Percentiles rank a stretch among this genome's conserved stretches.
These are phyloP conservation scores for Tethea ocularis DNA, from an alignment of 2,888 invertebrate species.

Conservation along the genomic window DNA sequence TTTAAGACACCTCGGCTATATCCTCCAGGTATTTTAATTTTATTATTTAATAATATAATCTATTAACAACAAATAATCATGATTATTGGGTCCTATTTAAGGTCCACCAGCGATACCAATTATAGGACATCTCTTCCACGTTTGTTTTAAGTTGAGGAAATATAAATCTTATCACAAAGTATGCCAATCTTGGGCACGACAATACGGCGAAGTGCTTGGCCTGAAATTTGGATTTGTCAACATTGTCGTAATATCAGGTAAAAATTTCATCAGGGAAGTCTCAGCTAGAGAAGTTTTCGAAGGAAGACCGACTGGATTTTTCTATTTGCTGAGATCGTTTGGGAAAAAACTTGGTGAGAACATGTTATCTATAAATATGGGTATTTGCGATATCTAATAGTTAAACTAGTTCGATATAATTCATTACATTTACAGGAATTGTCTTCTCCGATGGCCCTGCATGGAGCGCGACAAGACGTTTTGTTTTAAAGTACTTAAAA, in stretches of 20 bases:
- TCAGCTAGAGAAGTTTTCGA: conserved; percentile 86
- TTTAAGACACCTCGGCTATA: conserved; percentile 31
- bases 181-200: conserved; percentile 82
- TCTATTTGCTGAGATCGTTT: conserved; percentile 87
- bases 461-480: conserved; percentile 86
- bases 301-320: conserved; percentile 89
- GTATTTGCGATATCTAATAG: not conserved
- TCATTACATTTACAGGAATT: conserved; percentile 78
- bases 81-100: conserved; percentile 39
- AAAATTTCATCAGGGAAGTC: conserved; percentile 85
- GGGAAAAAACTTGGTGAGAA: conserved; percentile 86
- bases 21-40: conserved; percentile 45
- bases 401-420: not conserved
- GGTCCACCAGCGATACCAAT: conserved; percentile 65
- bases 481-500: conserved; percentile 86
- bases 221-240: conserved; percentile 85
- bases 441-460: conserved; percentile 87
- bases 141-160: conserved; percentile 54
- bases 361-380: not conserved
- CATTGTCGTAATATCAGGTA: conserved; percentile 85
- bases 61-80: not conserved
- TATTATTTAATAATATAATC: not conserved
- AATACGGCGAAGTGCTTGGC: conserved; percentile 87
- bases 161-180: conserved; percentile 81
- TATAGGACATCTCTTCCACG: conserved; percentile 65